Evolutionary conservation across 2,113 vertebrate species (phyloP).

Genomic region (Mormoops blainvillei): DNA sequence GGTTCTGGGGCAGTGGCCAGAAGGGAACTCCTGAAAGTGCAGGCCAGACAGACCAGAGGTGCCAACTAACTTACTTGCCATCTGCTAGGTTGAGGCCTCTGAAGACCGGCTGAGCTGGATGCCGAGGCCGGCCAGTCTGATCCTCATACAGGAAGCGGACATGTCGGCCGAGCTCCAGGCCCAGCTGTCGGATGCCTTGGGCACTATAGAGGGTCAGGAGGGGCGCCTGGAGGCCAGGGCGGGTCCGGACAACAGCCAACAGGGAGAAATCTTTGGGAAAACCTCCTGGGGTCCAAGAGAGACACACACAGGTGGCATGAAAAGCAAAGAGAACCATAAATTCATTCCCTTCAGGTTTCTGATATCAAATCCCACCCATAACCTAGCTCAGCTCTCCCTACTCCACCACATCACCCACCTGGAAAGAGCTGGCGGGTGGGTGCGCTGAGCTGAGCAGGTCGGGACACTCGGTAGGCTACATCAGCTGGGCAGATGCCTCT

Average conservation of each 20-base stretch:
- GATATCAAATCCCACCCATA: neutral
- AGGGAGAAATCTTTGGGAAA: conserved; percentile 94
- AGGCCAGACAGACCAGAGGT: neutral
- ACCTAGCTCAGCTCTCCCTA: neutral
- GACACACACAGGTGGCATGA: neutral
- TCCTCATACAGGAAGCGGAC: conserved; percentile 92
- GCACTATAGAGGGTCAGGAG: conserved; percentile 91
- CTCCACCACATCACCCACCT: conserved; percentile 35
- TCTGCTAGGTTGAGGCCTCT: conserved; percentile 89
- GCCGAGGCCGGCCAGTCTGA: conserved; percentile 86
- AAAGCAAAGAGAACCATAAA: neutral
- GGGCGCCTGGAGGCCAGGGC: conserved; percentile 87
- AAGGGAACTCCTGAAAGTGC: neutral
- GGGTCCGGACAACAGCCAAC: conserved; percentile 87
- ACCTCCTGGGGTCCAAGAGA: conserved; percentile 76
- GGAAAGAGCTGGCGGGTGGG: conserved; percentile 91
- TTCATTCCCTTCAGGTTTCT: neutral
- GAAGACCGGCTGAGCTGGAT: conserved; percentile 90
- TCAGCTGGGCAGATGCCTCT: conserved; percentile 85
- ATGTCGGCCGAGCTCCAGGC: conserved; percentile 88
- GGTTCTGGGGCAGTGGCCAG: neutral
- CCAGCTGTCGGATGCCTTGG: conserved; percentile 88
- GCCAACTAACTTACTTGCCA: conserved; percentile 90
- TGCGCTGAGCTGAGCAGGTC: conserved; percentile 92
- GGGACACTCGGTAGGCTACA: conserved; percentile 88